Conservation (phyloP, 1,140 invertebrate genomes). For the Caenorhabditis latens region DNA sequence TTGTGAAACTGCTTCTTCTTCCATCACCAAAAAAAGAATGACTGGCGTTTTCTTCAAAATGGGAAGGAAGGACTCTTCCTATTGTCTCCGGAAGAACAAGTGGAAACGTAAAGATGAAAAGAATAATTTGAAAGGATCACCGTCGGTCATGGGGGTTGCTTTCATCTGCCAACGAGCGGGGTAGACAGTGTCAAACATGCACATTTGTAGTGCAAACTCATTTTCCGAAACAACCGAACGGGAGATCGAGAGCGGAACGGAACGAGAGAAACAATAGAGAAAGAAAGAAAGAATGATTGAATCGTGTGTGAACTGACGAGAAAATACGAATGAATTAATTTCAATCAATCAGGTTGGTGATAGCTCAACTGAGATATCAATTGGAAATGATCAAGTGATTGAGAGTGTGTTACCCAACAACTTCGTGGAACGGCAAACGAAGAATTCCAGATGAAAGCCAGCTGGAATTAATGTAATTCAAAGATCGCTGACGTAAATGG, state of each 20-base stretch:
- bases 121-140: conserved; percentile 6
- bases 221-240: neutral
- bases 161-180: neutral
- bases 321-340: neutral
- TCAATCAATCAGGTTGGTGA: too few relatives aligned
- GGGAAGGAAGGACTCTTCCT: neutral
- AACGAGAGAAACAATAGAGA: too few relatives aligned
- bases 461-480: neutral
- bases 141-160: neutral
- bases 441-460: neutral
- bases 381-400: too few relatives aligned
- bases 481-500: neutral
- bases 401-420: too few relatives aligned
- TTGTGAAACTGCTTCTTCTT: conserved; percentile 36
- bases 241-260: neutral
- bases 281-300: neutral
- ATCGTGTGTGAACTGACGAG: neutral
- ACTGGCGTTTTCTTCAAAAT: neutral
- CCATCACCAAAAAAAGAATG: neutral
- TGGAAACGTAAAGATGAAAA: neutral
- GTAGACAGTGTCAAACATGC: neutral
- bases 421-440: too few relatives aligned
- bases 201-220: conserved; percentile 24
- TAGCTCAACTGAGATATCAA: too few relatives aligned
- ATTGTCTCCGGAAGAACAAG: neutral